Conservation (phyloP, 2,113 vertebrate genomes). For the Cromileptes altivelis region DNA sequence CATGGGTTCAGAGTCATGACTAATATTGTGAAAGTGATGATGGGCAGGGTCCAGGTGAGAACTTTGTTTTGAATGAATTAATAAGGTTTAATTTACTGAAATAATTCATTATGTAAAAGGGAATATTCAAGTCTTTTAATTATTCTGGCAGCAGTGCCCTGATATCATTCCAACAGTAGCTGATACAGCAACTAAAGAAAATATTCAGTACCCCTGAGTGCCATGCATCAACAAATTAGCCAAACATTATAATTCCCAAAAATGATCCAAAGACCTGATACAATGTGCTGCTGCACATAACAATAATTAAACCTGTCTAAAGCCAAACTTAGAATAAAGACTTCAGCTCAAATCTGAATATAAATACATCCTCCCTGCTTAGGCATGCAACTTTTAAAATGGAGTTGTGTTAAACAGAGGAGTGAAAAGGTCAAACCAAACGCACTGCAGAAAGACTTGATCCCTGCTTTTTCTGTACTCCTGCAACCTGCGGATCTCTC, state of each 20-base stretch:
- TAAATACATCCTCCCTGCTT: conserved; percentile 24
- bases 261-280: conserved; percentile 1
- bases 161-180: conserved; percentile 21
- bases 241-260: conserved; percentile 16
- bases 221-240: conserved; percentile 13
- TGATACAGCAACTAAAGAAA: conserved; percentile 4
- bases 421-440: conserved; percentile 60
- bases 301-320: conserved; percentile 12
- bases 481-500: conserved; percentile 94
- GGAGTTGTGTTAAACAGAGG: background rate
- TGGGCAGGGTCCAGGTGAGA: background rate
- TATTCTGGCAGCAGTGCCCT: conserved; percentile 12
- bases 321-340: conserved; percentile 21
- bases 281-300: background rate
- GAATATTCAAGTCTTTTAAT: background rate
- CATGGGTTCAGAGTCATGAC: background rate
- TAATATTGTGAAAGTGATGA: background rate
- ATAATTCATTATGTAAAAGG: background rate
- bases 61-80: background rate
- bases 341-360: conserved; percentile 14
- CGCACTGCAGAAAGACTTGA: conserved; percentile 98
- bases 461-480: conserved; percentile 94
- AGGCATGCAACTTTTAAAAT: conserved; percentile 33
- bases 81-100: background rate
- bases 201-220: conserved; percentile 15